Conservation (phyloP, 2,888 invertebrate species). For the Spodoptera picta region DNA sequence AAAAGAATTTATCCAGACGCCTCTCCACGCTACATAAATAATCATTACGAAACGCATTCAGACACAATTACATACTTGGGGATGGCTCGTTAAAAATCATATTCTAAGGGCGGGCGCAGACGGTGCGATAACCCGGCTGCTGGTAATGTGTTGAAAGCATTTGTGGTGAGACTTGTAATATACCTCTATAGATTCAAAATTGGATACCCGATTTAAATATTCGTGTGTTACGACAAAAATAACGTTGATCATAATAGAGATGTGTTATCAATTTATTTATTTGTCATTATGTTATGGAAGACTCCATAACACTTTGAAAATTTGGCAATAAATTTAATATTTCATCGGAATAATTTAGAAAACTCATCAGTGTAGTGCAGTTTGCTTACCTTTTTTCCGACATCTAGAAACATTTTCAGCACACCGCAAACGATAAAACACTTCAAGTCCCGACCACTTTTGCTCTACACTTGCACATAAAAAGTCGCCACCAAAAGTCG, state of each 20-base stretch:
- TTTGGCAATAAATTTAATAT: too few species aligned
- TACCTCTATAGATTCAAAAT: constrained; percentile 36
- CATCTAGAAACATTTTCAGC: constrained; percentile 25
- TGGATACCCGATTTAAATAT: neutral
- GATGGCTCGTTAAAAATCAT: constrained; percentile 80
- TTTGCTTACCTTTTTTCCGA: constrained; percentile 1
- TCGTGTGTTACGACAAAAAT: too few species aligned
- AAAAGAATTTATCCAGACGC: constrained; percentile 76
- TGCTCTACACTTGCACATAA: constrained; percentile 32
- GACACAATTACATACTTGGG: constrained; percentile 81
- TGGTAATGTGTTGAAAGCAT: constrained; percentile 50
- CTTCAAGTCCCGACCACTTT: constrained; percentile 33
- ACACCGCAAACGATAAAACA: constrained; percentile 36
- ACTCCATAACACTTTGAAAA: too few species aligned
- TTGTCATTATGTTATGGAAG: too few species aligned
- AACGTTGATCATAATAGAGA: too few species aligned
- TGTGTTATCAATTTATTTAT: too few species aligned
- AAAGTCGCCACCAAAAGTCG: constrained; percentile 55
- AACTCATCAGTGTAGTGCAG: constrained; percentile 17
- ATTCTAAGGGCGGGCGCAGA: constrained; percentile 65
- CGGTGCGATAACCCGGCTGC: constrained; percentile 42
- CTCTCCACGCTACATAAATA: constrained; percentile 74
- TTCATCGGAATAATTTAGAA: neutral
- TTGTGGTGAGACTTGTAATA: constrained; percentile 39
- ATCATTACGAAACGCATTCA: constrained; percentile 79